Evolutionary conservation across 2,113 vertebrate species (phyloP).

Genomic region (Scytalopus superciliaris): DNA sequence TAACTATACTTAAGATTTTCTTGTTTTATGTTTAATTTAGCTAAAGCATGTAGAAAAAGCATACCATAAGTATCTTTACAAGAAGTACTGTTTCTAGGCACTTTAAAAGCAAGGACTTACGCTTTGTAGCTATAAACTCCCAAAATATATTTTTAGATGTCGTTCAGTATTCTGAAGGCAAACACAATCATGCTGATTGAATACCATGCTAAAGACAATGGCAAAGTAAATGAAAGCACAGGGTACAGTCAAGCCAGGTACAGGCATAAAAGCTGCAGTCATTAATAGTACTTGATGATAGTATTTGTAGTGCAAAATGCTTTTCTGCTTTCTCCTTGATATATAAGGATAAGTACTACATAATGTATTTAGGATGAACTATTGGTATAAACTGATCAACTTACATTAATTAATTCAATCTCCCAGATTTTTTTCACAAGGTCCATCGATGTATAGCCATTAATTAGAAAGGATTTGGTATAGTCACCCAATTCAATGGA

Average conservation of each 20-base stretch:
- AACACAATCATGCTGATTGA: neutral
- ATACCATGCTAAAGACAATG: conserved; percentile 2
- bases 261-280: neutral
- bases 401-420: conserved; percentile 97
- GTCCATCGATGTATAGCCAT: conserved; percentile 98
- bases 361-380: neutral
- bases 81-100: neutral
- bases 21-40: neutral
- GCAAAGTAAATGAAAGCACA: conserved; percentile 28
- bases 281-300: neutral
- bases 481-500: conserved; percentile 96
- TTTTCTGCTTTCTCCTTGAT: neutral
- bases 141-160: conserved; percentile 33
- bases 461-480: conserved; percentile 96
- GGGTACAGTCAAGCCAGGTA: neutral
- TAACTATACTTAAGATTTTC: neutral
- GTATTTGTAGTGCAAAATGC: neutral
- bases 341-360: neutral
- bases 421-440: conserved; percentile 99
- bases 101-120: neutral
- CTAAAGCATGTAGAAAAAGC: neutral
- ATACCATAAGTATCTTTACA: neutral
- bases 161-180: neutral
- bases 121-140: neutral
- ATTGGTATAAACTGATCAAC: conserved; percentile 63